A percentile compares a stretch with the other conserved stretches of the same genome.
Conservation (phyloP, 2,113 vertebrate genomes). For the Cisticola juncidis region DNA sequence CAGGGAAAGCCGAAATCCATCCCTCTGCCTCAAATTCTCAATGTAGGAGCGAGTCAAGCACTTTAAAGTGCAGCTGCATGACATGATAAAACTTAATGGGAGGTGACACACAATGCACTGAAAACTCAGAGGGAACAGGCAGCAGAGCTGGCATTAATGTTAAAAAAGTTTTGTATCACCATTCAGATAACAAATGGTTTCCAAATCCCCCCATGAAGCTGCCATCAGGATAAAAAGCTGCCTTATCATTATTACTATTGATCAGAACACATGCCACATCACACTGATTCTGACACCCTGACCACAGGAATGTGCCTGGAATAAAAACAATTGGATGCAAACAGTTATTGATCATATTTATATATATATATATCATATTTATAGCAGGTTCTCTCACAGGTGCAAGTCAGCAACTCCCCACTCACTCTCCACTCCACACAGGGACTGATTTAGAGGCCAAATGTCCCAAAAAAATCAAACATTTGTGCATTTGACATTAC, state of each 20-base stretch:
- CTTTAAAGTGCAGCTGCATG: background rate
- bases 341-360: constrained; percentile 1
- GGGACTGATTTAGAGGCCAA: background rate
- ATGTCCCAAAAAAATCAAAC: background rate
- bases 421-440: background rate
- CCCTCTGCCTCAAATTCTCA: background rate
- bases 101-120: background rate
- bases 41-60: background rate
- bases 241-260: constrained; percentile 30
- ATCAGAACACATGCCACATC: constrained; percentile 13
- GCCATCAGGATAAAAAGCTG: background rate
- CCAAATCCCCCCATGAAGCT: background rate
- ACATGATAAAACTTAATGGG: background rate
- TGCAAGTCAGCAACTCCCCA: background rate
- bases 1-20: background rate
- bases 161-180: background rate
- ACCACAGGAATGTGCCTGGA: background rate
- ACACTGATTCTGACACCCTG: background rate
- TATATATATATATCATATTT: constrained; percentile 24
- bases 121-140: background rate
- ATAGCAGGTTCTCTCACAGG: background rate
- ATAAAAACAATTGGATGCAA: constrained; percentile 34
- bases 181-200: constrained; percentile 22
- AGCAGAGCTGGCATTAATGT: background rate
- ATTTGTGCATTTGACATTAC: background rate